Base-by-base conservation (phyloP, 1,140 invertebrate species). In the Heliconius hermathena region DNA sequence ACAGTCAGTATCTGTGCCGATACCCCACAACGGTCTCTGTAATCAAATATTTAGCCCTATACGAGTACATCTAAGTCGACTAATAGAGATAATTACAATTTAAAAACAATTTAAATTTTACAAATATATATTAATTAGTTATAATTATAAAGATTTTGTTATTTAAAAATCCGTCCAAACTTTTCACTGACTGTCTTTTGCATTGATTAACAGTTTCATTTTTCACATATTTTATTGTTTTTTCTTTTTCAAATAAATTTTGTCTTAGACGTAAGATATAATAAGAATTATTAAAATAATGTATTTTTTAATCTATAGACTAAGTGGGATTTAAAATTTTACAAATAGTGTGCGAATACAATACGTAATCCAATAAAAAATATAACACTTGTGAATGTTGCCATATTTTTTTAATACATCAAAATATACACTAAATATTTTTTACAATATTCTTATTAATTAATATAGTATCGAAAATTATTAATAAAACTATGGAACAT, bases 341-440 rank as follows among this genome's bases (percentile, higher is more conserved):
- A 66, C 26, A 66, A 66, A 66, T 66, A 66, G n/a, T 66, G 60
- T 66, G 60, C 60, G 26, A 29, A 66, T 66, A 66, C 60, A n/a
- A 52, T 66, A 66, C 60, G 60, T 66, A 26, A 29, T 66, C 11
- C 22, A 29, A 66, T 66, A 66, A 66, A 57, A 66, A 66, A 66
- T 66, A 66, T 66, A 66, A 66, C 60, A 66, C 60, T 66, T 66
- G 60, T 66, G 60, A 66, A 66, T 66, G 60, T 66, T 66, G 60
- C 60, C 60, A 66, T 26, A 20, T 52, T 52, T 52, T 57, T 66
- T 66, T 26, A 66, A 66, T 26, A 66, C 60, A 66, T 11, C 60
- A 66, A 66, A 66, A 66, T 66, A 66, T 66, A 66, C 60, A 66
- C 60, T 26, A 66, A 66, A 66, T 66, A 66, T 66, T 66, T 66